Evolutionary conservation across 2,888 invertebrate species (phyloP), one percentile per base, ranked within the genome.

Genomic region (Eledone cirrhosa): DNA sequence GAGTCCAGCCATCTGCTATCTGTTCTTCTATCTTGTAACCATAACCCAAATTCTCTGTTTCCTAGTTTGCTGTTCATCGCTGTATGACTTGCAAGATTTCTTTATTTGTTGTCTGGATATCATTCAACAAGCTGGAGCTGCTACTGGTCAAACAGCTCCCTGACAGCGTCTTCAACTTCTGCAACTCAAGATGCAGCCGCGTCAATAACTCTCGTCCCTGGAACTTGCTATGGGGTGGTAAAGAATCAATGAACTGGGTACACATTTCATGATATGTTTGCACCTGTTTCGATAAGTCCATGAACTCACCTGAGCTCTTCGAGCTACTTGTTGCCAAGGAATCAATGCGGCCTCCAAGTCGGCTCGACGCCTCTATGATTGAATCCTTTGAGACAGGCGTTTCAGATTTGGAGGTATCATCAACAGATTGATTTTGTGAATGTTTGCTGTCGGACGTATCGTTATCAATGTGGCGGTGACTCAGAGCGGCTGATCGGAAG

Each of bases 181-280:
- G 86, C 78, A 87, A 86, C 77, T 87, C 85, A 3, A 82, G 81
- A 80, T 87, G 87, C 63, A 88, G 80, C n/a, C 86, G 84, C 33
- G 89, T 87, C 78, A 92, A 84, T 63, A 92, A 87, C 82, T 92
- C 92, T 63, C 95, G 94, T 89, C 96, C 95, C 86, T 96, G 95
- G 91, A 97, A 96, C 88, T 97, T 95, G 77, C 95, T 94, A 89
- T 96, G 96, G 27, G 96, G 95, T 19, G 96, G 95, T 87, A 95
- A 94, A 83, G 93, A 93, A 85, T 97, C 97, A 24, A 95, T 95
- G 87, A 95, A 96, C 84, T 94, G 94, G 86, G 94, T 93, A 91
- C 97, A 97, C 83, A 95, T 94, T 29, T 94, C 94, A 88, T 96
- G 95, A 86, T 97, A 93, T 83, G 95, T 93, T 85, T 95, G 95